Base-by-base conservation (phyloP, 2,888 invertebrate species). In the Sinodicranocentrus sp. region DNA sequence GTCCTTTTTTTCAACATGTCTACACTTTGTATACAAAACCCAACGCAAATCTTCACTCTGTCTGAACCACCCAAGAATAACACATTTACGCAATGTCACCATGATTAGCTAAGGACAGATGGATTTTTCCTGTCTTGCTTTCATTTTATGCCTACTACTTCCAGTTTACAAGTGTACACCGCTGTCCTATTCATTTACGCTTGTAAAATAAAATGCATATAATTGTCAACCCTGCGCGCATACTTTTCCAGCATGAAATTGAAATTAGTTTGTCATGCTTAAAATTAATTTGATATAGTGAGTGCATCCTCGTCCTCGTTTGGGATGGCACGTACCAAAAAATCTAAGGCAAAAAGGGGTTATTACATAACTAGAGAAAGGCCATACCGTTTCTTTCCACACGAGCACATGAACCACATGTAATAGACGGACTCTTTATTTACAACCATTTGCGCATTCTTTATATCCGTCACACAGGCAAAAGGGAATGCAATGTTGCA, bases 101-200 rank as follows among this genome's bases (percentile, higher is more conserved):
- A 71, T 57, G 57, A 71, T 71, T 71, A 71, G 71, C 57, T 57
- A 71, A 71, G 71, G 71, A 71, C 71, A 71, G 71, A 71, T 71
- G 71, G 28, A 57, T 26, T 52, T 52, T 70, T 28, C 52, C 44
- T 21, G 25, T 65, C 33, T 17, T 54, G 6, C 48, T n/a, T 48
- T 48, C 48, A 48, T 23, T 19, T n/a, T 57, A 21, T 5, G n/a
- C 23, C n/a, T n/a, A n/a, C n/a, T n/a, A n/a, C n/a, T 19, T 23
- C 21, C 57, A 19, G 2, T 57, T 23, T 57, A 21, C 57, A 19
- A 10, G n/a, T 21, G 10, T 57, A 57, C 57, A 57, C 13, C 39
- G 28, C 28, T 63, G 8, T 33, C 33, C 67, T 8, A 28, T 67
- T 61, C 17, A 28, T 10, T 33, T 33, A 33, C 15, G 48, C 48